Base-by-base conservation (phyloP, 2,888 invertebrate species). In the Ypsolopha sequella region DNA sequence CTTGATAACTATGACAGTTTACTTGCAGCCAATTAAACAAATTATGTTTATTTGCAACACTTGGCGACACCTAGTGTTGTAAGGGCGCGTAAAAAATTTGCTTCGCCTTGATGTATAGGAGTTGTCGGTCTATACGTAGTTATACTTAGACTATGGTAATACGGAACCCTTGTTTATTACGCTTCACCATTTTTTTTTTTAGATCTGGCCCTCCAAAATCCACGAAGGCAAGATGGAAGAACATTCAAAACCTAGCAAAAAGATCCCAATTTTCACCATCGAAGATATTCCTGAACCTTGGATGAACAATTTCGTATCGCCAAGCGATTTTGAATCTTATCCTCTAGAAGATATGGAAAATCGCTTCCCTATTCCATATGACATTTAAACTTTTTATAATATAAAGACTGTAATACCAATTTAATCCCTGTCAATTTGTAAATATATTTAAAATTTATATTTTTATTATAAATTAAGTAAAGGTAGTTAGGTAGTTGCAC, bases 271-370 rank as follows among this genome's bases (percentile, higher is more conserved):
- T 44, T 66, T 65, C 35, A 44, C 66, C 0, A 59, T 68, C 0
- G 73, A 76, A 45, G 71, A 70, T 35, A 56, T 52, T 1, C 53
- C 54, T 0, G 57, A 55, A 48, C 61, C 64, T 7, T 70, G 68
- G 65, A 54, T 61, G 53, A 53, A 61, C 47, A 64, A 63, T 54
- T 35, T 64, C 53, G 38, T 64, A 35, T 53, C 45, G 34, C 13
- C 66, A 41, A 65, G 59, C 56, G 77, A 76, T 52, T 68, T 65
- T 47, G 69, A 66, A 38, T 65, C 68, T 38, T 73, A 75, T 51
- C 56, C 60, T 0, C 50, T 64, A 38, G 70, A 70, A 0, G 71
- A 77, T 56, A 62, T 63, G n/a, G 74, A 74, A 50, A 73, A 70
- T 56, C 60, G 61, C 44, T 47, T 68, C 33, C 64, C 62, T 48